Evolutionary conservation across 2,888 invertebrate genomes (phyloP).

Genomic region (Drosophila melanosoma): DNA sequence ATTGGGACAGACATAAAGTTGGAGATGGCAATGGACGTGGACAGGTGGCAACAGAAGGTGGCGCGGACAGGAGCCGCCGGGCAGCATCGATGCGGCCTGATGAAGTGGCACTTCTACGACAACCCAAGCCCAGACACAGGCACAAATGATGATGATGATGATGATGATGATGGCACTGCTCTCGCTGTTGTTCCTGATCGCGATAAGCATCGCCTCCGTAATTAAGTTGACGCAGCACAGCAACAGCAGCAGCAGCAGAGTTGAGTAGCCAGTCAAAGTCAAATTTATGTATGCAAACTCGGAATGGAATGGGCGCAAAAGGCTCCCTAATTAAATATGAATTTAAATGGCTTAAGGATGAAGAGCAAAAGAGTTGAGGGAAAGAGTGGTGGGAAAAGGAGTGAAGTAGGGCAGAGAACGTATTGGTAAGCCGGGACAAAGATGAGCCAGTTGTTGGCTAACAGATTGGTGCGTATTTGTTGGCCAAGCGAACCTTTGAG

Average conservation of each 20-base stretch:
- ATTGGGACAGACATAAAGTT: conserved; percentile 28
- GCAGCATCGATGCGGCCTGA: conserved; percentile 75
- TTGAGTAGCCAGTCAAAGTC: conserved; percentile 47
- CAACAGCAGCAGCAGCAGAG: conserved; percentile 11
- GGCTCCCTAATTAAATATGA: conserved; percentile 74
- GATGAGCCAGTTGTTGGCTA: conserved; percentile 53
- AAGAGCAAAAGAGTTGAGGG: background rate
- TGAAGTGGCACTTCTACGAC: conserved; percentile 72
- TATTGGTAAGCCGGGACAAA: conserved; percentile 13
- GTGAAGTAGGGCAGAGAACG: background rate
- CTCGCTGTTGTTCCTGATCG: conserved; percentile 40
- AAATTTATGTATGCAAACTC: conserved; percentile 37
- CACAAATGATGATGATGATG: conserved; percentile 10
- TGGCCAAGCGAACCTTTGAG: conserved; percentile 22
- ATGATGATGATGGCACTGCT: conserved; percentile 11
- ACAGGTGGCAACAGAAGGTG: conserved; percentile 62
- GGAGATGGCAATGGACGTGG: conserved; percentile 35
- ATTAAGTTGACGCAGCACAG: conserved; percentile 70
- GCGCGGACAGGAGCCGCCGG: conserved; percentile 51
- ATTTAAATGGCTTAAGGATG: conserved; percentile 45
- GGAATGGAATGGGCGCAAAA: background rate
- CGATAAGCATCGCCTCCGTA: conserved; percentile 70
- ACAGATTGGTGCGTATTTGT: conserved; percentile 62
- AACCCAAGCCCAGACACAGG: conserved; percentile 3
- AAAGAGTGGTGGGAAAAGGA: no score